phyloP scores from a whole-genome alignment of 2,797 vertebrate genomes.

The Taeniopygia guttata region DNA sequence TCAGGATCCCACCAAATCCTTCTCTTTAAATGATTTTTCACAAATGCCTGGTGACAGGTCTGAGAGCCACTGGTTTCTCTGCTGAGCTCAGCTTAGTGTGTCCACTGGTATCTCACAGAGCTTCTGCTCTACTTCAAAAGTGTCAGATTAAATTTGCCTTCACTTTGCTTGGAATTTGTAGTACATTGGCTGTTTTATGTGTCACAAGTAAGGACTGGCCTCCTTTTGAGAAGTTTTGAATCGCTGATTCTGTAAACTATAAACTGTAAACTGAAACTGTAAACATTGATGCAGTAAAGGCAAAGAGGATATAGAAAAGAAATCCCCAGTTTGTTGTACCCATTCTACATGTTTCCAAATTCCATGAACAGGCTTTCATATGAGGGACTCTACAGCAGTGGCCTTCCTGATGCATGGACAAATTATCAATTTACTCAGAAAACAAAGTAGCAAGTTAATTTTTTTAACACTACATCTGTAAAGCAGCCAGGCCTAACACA shows the following conservation, averaged over 20 bases:
- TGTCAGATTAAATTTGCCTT: neutral
- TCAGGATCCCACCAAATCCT: neutral
- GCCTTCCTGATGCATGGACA: neutral
- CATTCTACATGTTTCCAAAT: neutral
- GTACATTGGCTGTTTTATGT: neutral
- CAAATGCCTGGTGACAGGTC: neutral
- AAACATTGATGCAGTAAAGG: neutral
- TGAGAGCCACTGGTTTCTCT: neutral
- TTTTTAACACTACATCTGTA: neutral
- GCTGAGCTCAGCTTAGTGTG: neutral
- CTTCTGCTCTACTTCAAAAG: neutral
- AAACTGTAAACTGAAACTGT: too few relatives aligned
- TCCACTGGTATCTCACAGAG: neutral
- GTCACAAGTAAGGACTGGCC: neutral
- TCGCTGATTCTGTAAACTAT: neutral
- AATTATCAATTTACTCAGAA: neutral
- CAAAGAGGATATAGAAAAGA: neutral
- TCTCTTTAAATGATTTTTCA: neutral
- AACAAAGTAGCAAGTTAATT: neutral
- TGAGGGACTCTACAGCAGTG: neutral
- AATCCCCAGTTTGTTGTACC: rapidly evolving
- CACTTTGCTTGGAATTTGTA: neutral
- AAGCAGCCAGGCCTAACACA: neutral
- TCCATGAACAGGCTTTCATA: neutral
- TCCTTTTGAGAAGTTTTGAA: neutral